Conservation (phyloP, 2,797 vertebrate species). For the Lagorchestes hirsutus region DNA sequence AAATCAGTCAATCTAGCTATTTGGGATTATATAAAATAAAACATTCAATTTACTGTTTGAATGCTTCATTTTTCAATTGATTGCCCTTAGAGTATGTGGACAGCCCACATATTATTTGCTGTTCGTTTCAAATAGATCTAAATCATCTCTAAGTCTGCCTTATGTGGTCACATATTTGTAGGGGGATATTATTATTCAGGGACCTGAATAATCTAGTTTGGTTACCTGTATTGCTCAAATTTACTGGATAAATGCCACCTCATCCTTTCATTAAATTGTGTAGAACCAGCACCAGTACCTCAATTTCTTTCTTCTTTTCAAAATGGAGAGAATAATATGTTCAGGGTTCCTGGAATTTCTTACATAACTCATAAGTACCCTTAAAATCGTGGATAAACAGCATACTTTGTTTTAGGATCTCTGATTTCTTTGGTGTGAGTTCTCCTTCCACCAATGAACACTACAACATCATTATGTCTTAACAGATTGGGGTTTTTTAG, state of each 20-base stretch:
- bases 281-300: constrained; percentile 37
- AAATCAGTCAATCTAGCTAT: background rate
- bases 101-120: background rate
- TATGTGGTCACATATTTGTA: background rate
- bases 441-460: background rate
- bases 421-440: background rate
- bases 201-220: constrained; percentile 12
- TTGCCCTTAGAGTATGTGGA: background rate
- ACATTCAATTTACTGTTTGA: background rate
- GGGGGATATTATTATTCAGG: background rate
- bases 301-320: constrained; percentile 4
- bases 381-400: constrained; percentile 2
- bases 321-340: constrained; percentile 18
- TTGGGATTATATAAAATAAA: background rate
- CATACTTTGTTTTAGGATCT: background rate
- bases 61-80: background rate
- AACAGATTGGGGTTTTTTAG: background rate
- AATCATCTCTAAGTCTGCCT: background rate
- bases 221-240: constrained; percentile 31
- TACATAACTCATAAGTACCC: background rate
- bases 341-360: constrained; percentile 1
- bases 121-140: background rate
- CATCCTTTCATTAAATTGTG: background rate
- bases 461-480: background rate
- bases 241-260: constrained; percentile 9